Conservation (phyloP, 2,113 vertebrate genomes). For the Cervus canadensis region DNA sequence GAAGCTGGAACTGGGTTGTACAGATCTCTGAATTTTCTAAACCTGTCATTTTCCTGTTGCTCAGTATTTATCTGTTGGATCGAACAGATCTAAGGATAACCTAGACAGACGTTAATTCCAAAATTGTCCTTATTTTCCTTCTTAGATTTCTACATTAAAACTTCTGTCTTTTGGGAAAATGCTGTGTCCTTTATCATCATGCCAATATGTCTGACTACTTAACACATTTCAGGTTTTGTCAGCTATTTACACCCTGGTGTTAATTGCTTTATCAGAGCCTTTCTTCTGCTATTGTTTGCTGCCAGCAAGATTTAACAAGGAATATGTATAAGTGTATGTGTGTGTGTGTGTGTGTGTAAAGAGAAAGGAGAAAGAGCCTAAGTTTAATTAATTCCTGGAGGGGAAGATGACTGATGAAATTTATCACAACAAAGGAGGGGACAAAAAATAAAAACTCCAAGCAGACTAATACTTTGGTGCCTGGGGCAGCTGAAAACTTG, state of each 20-base stretch:
- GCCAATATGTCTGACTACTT: neutral
- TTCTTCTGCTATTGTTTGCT: neutral
- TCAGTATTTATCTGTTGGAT: neutral
- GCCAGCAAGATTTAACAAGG: neutral
- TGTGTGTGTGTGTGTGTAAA: neutral
- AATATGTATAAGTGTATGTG: neutral
- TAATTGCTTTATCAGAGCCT: conserved; percentile 18
- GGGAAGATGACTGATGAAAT: neutral
- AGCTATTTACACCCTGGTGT: conserved; percentile 13
- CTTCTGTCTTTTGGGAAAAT: neutral
- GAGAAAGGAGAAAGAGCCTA: neutral
- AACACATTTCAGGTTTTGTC: conserved; percentile 28
- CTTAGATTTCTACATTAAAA: neutral
- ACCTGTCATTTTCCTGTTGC: neutral
- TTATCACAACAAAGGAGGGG: neutral
- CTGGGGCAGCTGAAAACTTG: neutral
- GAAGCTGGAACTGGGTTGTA: neutral
- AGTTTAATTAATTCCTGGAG: neutral
- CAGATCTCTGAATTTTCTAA: neutral
- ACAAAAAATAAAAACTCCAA: neutral
- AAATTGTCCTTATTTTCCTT: neutral
- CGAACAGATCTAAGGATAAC: neutral
- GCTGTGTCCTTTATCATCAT: neutral
- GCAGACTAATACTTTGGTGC: neutral
- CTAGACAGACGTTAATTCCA: neutral